These are phyloP conservation scores for Drosophila insularis DNA, from an alignment of 1,140 invertebrate species.

Conservation along the genomic window DNA sequence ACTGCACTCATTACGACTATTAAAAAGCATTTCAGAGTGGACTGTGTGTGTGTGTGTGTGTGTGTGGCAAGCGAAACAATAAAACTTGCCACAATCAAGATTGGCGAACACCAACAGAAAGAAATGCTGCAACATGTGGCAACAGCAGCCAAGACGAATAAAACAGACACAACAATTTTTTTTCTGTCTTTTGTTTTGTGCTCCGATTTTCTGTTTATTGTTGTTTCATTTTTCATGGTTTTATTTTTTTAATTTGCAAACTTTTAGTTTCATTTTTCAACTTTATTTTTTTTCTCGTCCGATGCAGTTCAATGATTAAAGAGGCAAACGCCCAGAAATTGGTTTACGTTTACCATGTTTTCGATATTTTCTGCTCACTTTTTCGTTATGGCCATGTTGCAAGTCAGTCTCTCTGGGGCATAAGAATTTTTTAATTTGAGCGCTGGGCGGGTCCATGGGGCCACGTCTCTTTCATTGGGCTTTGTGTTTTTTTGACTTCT, in stretches of 20 bases:
- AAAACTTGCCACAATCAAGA: conserved; percentile 71
- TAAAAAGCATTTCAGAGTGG: conserved; percentile 34
- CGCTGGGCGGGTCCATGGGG: conserved; percentile 39
- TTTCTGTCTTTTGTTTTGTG: conserved; percentile 66
- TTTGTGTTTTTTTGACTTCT: background rate
- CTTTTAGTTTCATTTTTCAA: conserved; percentile 62
- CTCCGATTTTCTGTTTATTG: conserved; percentile 48
- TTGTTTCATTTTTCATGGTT: conserved; percentile 45
- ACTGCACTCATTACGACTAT: conserved; percentile 57
- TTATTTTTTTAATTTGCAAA: conserved; percentile 73
- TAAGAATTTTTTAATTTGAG: conserved; percentile 78
- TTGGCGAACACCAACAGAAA: conserved; percentile 53
- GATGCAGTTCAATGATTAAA: conserved; percentile 80
- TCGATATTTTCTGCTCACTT: conserved; percentile 54
- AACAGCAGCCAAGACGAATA: conserved; percentile 45
- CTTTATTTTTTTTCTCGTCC: conserved; percentile 32
- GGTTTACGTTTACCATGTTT: conserved; percentile 50
- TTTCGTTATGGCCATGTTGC: conserved; percentile 65
- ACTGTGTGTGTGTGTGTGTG: conserved; percentile 22
- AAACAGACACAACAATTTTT: conserved; percentile 44
- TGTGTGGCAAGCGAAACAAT: conserved; percentile 49
- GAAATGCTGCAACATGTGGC: conserved; percentile 79
- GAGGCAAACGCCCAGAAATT: conserved; percentile 79
- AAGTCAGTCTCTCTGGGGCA: conserved; percentile 46
- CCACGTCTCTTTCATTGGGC: conserved; percentile 27